Evolutionary conservation across 2,113 vertebrate species (phyloP).

Genomic region (Sorex fumeus): DNA sequence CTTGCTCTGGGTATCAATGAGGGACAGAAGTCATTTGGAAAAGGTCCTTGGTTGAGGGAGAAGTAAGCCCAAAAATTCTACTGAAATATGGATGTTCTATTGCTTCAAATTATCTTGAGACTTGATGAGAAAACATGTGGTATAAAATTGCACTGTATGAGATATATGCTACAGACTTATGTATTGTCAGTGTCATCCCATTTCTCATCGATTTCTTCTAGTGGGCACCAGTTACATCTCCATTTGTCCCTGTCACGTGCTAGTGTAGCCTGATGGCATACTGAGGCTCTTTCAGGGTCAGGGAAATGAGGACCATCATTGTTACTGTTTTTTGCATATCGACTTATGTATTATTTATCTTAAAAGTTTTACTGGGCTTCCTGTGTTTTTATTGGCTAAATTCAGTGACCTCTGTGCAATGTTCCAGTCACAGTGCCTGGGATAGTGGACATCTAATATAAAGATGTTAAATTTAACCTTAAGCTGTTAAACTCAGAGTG

Average conservation of each 20-base stretch:
- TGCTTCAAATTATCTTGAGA: background rate
- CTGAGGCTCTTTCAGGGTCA: too few species aligned
- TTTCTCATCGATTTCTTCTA: too few species aligned
- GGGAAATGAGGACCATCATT: too few species aligned
- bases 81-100: background rate
- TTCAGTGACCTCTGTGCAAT: background rate
- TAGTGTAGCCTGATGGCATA: too few species aligned
- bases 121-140: background rate
- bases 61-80: background rate
- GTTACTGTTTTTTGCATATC: too few species aligned
- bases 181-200: too few species aligned
- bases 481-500: background rate
- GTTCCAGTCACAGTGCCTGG: background rate
- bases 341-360: background rate
- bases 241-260: too few species aligned
- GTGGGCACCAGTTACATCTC: too few species aligned
- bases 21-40: background rate
- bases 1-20: background rate
- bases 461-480: background rate
- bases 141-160: background rate
- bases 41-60: background rate
- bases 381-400: background rate
- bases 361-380: background rate
- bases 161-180: background rate
- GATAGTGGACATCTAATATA: background rate